Percentiles rank a stretch among this genome's conserved stretches.
Evolutionary conservation across 2,888 invertebrate species (phyloP).

Genomic region (Bimastos eiseni): DNA sequence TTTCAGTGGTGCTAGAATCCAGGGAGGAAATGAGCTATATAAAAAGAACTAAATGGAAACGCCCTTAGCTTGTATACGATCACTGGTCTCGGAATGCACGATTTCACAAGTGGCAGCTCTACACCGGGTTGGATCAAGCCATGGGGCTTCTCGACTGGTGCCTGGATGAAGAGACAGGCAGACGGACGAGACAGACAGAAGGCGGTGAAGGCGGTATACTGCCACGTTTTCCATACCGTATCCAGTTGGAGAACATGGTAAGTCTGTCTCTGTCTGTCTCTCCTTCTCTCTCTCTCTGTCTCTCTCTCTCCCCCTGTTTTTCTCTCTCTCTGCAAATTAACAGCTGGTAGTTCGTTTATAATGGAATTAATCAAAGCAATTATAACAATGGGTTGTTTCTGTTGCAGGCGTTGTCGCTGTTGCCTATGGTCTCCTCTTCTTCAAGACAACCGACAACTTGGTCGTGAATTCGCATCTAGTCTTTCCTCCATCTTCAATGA

Average conservation of each 20-base stretch:
- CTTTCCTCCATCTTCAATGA: background rate
- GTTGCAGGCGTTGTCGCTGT: background rate
- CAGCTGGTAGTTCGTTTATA: too few species aligned
- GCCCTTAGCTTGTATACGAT: background rate
- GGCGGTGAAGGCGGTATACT: too few species aligned
- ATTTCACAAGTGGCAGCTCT: background rate
- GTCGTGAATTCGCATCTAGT: background rate
- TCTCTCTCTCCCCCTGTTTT: too few species aligned
- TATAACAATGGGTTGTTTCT: background rate
- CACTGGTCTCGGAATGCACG: background rate
- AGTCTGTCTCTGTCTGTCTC: too few species aligned
- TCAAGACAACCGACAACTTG: background rate
- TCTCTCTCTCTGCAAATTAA: too few species aligned
- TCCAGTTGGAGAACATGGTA: too few species aligned
- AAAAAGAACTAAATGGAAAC: background rate
- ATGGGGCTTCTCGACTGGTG: too few species aligned
- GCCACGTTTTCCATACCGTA: too few species aligned
- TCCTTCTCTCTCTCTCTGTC: too few species aligned
- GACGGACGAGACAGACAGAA: background rate
- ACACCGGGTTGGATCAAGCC: background rate
- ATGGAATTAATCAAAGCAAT: background rate
- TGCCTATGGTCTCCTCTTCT: background rate
- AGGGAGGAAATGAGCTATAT: background rate
- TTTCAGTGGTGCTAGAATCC: background rate
- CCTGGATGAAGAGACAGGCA: background rate